Evolutionary conservation across 1,140 invertebrate genomes (phyloP).

Genomic region (Macrobrachium nipponense): DNA sequence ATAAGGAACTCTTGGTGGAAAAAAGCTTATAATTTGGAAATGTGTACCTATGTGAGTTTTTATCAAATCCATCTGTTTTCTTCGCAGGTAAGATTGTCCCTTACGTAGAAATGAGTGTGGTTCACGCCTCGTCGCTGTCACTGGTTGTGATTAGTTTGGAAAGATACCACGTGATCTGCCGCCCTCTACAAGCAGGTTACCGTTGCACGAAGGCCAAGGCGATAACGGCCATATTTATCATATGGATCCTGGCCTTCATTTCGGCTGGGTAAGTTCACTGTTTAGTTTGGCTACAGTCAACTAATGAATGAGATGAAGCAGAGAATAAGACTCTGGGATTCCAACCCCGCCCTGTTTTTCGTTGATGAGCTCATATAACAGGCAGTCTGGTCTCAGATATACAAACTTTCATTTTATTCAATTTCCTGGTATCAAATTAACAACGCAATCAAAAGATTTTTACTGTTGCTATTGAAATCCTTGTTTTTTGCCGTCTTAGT

Average conservation of each 20-base stretch:
- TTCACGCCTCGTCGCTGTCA: slow-evolving; percentile 91
- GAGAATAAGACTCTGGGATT: neutral
- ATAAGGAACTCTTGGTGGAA: no score
- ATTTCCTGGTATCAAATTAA: no score
- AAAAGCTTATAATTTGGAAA: no score
- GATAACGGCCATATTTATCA: slow-evolving; percentile 82
- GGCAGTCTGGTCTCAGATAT: no score
- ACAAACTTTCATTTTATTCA: no score
- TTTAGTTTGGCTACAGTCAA: neutral
- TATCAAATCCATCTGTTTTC: neutral
- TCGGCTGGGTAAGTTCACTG: slow-evolving; percentile 39
- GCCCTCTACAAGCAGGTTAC: slow-evolving; percentile 89
- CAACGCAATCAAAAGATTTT: no score
- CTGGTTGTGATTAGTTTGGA: slow-evolving; percentile 79
- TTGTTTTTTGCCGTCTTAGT: no score
- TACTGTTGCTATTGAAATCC: no score
- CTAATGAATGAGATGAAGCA: neutral
- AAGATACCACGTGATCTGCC: slow-evolving; percentile 93
- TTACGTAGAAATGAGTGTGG: slow-evolving; percentile 91
- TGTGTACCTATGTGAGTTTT: no score
- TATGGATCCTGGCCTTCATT: slow-evolving; percentile 74
- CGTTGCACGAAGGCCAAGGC: slow-evolving; percentile 90
- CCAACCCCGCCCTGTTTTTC: no score
- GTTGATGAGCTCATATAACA: no score
- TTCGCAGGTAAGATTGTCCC: slow-evolving; percentile 78